These are phyloP conservation scores for Samia ricini DNA, from an alignment of 1,140 invertebrate genomes.

Conservation along the genomic window DNA sequence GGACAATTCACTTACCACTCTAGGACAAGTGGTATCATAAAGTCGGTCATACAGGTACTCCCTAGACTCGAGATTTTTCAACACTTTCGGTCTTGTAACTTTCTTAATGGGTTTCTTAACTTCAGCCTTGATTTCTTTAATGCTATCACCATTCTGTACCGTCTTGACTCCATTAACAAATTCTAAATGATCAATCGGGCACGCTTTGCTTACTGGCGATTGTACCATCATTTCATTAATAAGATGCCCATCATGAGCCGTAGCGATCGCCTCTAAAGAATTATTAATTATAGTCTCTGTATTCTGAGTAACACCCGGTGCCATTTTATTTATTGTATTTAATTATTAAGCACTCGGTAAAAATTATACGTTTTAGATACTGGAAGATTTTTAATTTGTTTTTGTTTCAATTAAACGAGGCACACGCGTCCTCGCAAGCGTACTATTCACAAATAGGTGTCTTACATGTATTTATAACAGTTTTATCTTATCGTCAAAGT, in stretches of 20 bases:
- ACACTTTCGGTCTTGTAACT: conserved; percentile 55
- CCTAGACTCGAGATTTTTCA: conserved; percentile 58
- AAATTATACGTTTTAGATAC: conserved; percentile 1
- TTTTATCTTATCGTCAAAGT: conserved; percentile 42
- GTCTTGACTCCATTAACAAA: conserved; percentile 14
- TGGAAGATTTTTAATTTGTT: background rate
- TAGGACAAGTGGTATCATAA: conserved; percentile 56
- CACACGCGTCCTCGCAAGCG: conserved; percentile 37
- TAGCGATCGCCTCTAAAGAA: conserved; percentile 31
- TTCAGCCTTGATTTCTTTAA: conserved; percentile 22
- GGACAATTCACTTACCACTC: conserved; percentile 46
- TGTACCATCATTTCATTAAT: conserved; percentile 31
- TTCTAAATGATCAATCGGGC: conserved; percentile 43
- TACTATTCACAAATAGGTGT: conserved; percentile 51
- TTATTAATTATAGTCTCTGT: conserved; percentile 45
- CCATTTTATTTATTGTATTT: conserved; percentile 37
- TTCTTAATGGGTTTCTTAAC: conserved; percentile 44
- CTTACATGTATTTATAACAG: conserved; percentile 61
- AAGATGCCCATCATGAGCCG: conserved; percentile 28
- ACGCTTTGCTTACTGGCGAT: conserved; percentile 30
- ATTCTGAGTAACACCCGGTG: conserved; percentile 57
- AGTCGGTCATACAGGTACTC: conserved; percentile 63
- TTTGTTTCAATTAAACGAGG: conserved; percentile 24
- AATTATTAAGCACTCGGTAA: conserved; percentile 3
- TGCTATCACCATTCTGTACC: background rate